Percentiles rank a stretch among this genome's conserved stretches.
phyloP scores from a whole-genome alignment of 1,140 invertebrate genomes.

The Drosophila subpulchrella region DNA sequence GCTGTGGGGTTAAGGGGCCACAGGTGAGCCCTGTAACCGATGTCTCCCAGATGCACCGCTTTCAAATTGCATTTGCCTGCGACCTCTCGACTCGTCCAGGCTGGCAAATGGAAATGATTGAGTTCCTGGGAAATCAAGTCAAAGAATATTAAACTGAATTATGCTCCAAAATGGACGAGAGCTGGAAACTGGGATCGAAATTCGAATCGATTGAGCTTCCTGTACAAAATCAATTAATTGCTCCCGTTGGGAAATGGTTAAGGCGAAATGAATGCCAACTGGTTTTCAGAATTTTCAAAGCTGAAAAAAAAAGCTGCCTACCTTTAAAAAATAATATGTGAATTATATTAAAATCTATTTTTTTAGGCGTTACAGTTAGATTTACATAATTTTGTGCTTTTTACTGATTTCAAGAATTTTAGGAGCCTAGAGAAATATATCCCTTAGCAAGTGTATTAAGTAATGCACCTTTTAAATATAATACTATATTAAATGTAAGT shows the following conservation, averaged over 20 bases:
- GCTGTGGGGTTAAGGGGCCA: not conserved
- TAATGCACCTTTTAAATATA: too few relatives aligned
- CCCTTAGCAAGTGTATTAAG: too few relatives aligned
- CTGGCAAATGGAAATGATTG: conserved; percentile 35
- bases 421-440: too few relatives aligned
- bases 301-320: not conserved
- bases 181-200: not conserved
- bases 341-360: too few relatives aligned
- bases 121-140: conserved; percentile 28
- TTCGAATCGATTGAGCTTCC: conserved; percentile 4
- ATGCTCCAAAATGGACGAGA: conserved; percentile 7
- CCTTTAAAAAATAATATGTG: too few relatives aligned
- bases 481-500: too few relatives aligned
- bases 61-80: conserved; percentile 36
- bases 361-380: too few relatives aligned
- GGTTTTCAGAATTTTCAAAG: not conserved
- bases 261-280: not conserved
- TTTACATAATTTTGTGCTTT: too few relatives aligned
- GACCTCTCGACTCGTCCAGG: conserved; percentile 14
- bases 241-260: not conserved
- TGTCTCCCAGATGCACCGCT: conserved; percentile 23
- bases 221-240: conserved; percentile 4
- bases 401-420: too few relatives aligned
- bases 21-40: conserved; percentile 13
- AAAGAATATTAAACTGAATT: conserved; percentile 36